A percentile compares a stretch with the other conserved stretches of the same genome.
Evolutionary conservation across 1,140 invertebrate species (phyloP).

Genomic region (Kradibia gibbosae): DNA sequence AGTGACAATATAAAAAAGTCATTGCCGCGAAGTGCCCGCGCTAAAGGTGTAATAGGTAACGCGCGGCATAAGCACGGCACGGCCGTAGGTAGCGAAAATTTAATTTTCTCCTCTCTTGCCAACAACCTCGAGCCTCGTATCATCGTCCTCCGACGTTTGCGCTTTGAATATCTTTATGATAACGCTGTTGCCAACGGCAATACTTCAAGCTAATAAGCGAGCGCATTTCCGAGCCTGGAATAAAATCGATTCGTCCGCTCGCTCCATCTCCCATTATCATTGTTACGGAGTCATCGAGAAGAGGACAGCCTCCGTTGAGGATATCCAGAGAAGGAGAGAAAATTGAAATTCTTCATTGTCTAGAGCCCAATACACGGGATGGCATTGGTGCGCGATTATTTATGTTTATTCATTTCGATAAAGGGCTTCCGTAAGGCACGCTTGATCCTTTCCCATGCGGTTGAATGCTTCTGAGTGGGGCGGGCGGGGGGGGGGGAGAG

Average conservation of each 20-base stretch:
- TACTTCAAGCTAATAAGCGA: slow-evolving; percentile 11
- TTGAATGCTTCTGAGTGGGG: neutral
- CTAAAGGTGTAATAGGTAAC: no score
- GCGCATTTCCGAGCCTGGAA: slow-evolving; percentile 8
- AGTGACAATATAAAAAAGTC: slow-evolving; percentile 9
- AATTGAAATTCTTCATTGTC: slow-evolving; percentile 22
- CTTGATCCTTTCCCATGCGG: neutral
- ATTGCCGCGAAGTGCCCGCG: neutral
- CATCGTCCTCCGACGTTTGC: neutral
- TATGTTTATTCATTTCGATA: slow-evolving; percentile 17
- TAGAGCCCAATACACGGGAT: neutral
- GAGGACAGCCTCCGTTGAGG: neutral
- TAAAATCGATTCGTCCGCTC: neutral
- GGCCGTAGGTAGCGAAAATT: slow-evolving; percentile 18
- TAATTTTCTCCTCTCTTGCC: slow-evolving; percentile 31
- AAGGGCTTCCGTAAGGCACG: neutral
- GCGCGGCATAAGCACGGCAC: neutral
- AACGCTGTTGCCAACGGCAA: neutral
- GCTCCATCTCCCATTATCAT: neutral
- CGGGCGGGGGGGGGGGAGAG: slow-evolving; percentile 38
- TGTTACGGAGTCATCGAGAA: neutral
- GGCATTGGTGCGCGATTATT: neutral
- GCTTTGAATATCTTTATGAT: slow-evolving; percentile 9
- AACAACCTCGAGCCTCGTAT: no score
- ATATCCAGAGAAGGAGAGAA: neutral